Conservation (phyloP, 2,888 invertebrate genomes). For the Hylaea fasciaria region DNA sequence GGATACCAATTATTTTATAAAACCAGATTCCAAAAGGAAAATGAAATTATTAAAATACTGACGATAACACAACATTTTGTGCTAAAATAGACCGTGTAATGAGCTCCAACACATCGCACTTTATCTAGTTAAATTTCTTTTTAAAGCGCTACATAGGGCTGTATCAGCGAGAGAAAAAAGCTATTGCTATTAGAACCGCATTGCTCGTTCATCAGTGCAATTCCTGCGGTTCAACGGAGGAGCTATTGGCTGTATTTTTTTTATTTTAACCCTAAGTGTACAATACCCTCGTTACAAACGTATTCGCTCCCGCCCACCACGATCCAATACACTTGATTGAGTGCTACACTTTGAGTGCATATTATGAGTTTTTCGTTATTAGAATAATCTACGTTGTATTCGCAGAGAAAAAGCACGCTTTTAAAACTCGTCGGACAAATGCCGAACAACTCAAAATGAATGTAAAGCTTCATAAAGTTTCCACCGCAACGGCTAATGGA, state of each 20-base stretch:
- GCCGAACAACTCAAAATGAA: conserved; percentile 57
- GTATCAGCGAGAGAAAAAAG: conserved; percentile 59
- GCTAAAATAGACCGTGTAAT: background rate
- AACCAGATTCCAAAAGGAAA: no score
- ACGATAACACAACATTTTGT: background rate
- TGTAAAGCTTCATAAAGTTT: conserved; percentile 60
- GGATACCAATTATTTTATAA: no score
- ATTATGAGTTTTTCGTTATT: conserved; percentile 59
- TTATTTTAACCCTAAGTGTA: conserved; percentile 73
- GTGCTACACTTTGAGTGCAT: conserved; percentile 56
- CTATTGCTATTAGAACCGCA: conserved; percentile 72
- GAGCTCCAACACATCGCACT: conserved; percentile 24
- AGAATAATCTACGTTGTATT: conserved; percentile 52
- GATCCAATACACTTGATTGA: conserved; percentile 71
- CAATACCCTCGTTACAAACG: conserved; percentile 77
- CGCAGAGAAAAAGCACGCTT: conserved; percentile 47
- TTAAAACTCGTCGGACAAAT: conserved; percentile 52
- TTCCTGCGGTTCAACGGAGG: conserved; percentile 67
- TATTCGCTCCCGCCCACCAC: conserved; percentile 51
- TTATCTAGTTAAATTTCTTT: conserved; percentile 53
- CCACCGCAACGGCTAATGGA: conserved; percentile 61
- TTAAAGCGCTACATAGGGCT: conserved; percentile 58
- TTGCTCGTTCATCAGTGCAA: conserved; percentile 77
- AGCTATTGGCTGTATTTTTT: conserved; percentile 68
- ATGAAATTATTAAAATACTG: background rate